Percentiles rank a stretch among this genome's conserved stretches.
Evolutionary conservation across 2,797 vertebrate genomes (phyloP).

Genomic region (Tarsius wallacei): DNA sequence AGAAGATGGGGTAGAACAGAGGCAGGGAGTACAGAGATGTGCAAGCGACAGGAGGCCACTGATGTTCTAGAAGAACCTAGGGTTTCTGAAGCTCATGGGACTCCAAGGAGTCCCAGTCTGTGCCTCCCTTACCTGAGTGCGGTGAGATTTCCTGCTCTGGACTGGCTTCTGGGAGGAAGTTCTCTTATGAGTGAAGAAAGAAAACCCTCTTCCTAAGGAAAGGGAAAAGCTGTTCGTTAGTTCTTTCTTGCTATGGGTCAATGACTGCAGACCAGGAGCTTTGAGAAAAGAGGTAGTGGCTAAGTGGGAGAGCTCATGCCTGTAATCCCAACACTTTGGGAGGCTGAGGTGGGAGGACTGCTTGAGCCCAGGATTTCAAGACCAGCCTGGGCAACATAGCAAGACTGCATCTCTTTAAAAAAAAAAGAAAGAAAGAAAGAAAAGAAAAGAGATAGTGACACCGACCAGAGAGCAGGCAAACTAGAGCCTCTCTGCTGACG

Average conservation of each 20-base stretch:
- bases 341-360: too few relatives aligned
- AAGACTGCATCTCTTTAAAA: too few relatives aligned
- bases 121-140: not conserved
- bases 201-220: conserved; percentile 57
- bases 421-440: too few relatives aligned
- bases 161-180: fast-evolving
- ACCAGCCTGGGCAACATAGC: too few relatives aligned
- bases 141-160: not conserved
- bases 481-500: not conserved
- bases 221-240: not conserved
- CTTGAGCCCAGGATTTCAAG: too few relatives aligned
- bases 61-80: not conserved
- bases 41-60: not conserved
- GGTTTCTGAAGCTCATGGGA: not conserved
- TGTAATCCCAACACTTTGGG: too few relatives aligned
- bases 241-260: not conserved
- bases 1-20: not conserved
- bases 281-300: too few relatives aligned
- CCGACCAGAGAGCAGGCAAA: too few relatives aligned
- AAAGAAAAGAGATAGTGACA: not conserved
- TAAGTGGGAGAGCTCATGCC: too few relatives aligned
- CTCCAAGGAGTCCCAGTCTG: not conserved
- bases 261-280: too few relatives aligned
- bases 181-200: not conserved
- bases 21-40: not conserved